Evolutionary conservation across 1,140 invertebrate genomes (phyloP).

Genomic region (Drosophila melanica): DNA sequence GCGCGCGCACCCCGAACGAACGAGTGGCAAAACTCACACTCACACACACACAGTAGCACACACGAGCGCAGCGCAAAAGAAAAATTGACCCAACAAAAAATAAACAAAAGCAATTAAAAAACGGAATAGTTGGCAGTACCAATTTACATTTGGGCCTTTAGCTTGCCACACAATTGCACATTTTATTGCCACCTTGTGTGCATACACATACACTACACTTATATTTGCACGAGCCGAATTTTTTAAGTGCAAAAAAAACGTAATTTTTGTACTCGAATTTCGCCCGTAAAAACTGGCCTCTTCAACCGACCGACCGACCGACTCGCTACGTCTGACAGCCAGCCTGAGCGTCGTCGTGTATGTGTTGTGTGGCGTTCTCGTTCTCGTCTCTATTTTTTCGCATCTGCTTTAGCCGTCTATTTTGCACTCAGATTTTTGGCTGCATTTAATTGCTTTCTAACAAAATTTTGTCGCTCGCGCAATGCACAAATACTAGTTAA

Average conservation of each 20-base stretch:
- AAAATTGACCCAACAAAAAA: constrained; percentile 80
- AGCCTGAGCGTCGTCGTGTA: constrained; percentile 68
- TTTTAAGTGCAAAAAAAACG: constrained; percentile 56
- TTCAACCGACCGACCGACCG: constrained; percentile 67
- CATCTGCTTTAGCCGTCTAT: constrained; percentile 60
- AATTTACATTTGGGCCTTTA: constrained; percentile 54
- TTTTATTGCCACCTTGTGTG: constrained; percentile 51
- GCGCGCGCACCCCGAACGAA: constrained; percentile 68
- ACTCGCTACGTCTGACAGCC: constrained; percentile 72
- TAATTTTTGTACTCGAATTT: constrained; percentile 68
- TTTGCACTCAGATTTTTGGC: constrained; percentile 41
- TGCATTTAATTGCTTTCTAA: constrained; percentile 12
- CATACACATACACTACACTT: constrained; percentile 29
- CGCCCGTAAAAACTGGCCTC: constrained; percentile 73
- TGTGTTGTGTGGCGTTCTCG: constrained; percentile 74
- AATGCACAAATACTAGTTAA: constrained; percentile 26
- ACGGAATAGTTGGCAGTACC: constrained; percentile 66
- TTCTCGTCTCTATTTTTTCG: constrained; percentile 78
- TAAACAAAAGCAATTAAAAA: constrained; percentile 83
- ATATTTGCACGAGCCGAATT: constrained; percentile 27
- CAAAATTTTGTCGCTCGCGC: background rate
- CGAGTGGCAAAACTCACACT: constrained; percentile 66
- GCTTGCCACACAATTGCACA: constrained; percentile 53
- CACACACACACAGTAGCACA: constrained; percentile 36
- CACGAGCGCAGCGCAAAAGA: constrained; percentile 71